Evolutionary conservation across 2,797 vertebrate species (phyloP).

Genomic region (Calcarius lapponicus): DNA sequence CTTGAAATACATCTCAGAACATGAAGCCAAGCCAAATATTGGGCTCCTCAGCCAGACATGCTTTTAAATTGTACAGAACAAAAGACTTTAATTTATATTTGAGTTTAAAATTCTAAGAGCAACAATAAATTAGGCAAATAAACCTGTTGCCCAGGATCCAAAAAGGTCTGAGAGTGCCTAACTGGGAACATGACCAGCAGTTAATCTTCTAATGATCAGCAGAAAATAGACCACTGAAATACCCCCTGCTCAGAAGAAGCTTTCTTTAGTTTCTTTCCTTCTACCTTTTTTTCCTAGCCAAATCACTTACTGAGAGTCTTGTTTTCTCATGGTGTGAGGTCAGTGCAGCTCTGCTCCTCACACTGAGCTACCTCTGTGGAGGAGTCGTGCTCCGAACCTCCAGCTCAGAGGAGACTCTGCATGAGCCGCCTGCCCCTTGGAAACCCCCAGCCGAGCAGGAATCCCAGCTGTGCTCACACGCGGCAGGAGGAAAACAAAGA

Average conservation of each 20-base stretch:
- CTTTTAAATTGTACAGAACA: slow-evolving; percentile 54
- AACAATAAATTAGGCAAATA: slow-evolving; percentile 68
- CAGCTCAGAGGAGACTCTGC: not conserved
- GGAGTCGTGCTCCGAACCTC: not conserved
- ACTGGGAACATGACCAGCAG: slow-evolving; percentile 32
- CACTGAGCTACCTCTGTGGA: slow-evolving; percentile 8
- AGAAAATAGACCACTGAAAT: slow-evolving; percentile 27
- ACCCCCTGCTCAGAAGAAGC: not conserved
- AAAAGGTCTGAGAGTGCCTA: slow-evolving; percentile 33
- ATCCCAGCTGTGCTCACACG: slow-evolving; percentile 25
- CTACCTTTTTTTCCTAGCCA: not conserved
- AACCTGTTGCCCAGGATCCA: slow-evolving; percentile 58
- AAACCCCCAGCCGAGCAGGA: not conserved
- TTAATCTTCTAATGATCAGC: slow-evolving; percentile 49
- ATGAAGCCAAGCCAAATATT: slow-evolving; percentile 44
- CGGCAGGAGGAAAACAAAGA: slow-evolving; percentile 3
- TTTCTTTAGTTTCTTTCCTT: slow-evolving; percentile 2
- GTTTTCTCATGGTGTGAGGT: slow-evolving; percentile 35
- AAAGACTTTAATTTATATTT: slow-evolving; percentile 63
- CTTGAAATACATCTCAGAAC: slow-evolving; percentile 37
- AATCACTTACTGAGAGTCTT: not conserved
- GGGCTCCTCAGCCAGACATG: not conserved
- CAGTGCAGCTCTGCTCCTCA: slow-evolving; percentile 39
- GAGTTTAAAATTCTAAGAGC: slow-evolving; percentile 54
- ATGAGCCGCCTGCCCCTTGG: not conserved